Conservation (phyloP, 2,113 vertebrate genomes). For the Erpornis zantholeuca region DNA sequence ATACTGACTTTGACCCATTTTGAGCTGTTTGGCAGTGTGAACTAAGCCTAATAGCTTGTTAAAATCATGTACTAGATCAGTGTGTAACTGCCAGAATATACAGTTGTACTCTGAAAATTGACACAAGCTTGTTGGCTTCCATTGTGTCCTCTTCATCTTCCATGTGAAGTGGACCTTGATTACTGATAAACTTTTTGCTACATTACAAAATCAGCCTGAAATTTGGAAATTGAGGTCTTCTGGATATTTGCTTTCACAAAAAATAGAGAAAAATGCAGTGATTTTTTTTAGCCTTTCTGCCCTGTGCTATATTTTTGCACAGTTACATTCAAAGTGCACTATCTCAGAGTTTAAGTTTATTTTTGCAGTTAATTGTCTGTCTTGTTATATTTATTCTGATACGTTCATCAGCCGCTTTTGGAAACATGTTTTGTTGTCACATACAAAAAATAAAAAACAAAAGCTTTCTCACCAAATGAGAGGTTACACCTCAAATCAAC, state of each 20-base stretch:
- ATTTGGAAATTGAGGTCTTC: neutral
- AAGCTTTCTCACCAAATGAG: neutral
- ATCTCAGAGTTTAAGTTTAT: neutral
- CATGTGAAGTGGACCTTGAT: neutral
- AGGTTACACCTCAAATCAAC: neutral
- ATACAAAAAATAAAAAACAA: neutral
- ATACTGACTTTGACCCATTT: neutral
- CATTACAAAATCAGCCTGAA: neutral
- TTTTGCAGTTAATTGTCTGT: neutral
- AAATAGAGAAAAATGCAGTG: neutral
- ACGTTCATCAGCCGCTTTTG: neutral
- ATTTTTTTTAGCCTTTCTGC: neutral
- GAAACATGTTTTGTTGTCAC: neutral
- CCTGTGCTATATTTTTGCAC: neutral
- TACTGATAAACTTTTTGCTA: neutral
- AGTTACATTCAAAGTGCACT: neutral
- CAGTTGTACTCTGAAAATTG: conserved; percentile 65
- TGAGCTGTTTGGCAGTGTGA: conserved; percentile 15
- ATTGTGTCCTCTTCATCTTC: neutral
- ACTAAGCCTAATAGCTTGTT: neutral
- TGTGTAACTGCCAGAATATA: conserved; percentile 3
- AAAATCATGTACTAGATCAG: neutral
- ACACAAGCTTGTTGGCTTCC: neutral
- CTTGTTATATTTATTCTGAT: neutral
- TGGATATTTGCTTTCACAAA: neutral